These are phyloP conservation scores for Cottus gobio DNA, from an alignment of 2,113 vertebrate genomes.

Conservation along the genomic window DNA sequence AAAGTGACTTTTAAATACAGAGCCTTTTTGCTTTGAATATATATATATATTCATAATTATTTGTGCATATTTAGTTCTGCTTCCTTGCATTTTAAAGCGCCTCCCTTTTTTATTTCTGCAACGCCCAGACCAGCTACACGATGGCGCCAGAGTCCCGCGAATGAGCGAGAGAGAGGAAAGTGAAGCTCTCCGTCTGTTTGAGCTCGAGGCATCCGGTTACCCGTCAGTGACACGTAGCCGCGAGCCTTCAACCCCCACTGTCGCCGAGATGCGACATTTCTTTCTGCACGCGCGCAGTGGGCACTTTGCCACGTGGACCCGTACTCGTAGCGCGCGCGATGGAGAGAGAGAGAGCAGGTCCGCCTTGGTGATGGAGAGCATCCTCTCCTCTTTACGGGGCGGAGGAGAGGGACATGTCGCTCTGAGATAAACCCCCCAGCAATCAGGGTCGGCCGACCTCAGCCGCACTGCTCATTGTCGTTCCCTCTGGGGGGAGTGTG, in stretches of 20 bases:
- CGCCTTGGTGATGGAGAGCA: neutral
- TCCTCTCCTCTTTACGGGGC: neutral
- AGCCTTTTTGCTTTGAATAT: neutral
- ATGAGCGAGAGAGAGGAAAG: neutral
- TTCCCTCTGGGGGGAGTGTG: conserved; percentile 20
- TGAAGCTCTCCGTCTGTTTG: neutral
- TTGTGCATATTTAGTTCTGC: neutral
- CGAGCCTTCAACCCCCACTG: neutral
- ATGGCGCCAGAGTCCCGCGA: conserved; percentile 74
- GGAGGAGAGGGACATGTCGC: conserved; percentile 29
- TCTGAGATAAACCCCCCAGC: conserved; percentile 28
- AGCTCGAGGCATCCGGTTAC: neutral
- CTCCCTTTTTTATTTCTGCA: conserved; percentile 20
- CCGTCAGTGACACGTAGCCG: conserved; percentile 11
- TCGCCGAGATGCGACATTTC: conserved; percentile 25
- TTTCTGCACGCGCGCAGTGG: neutral
- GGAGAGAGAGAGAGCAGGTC: neutral
- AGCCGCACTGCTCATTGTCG: conserved; percentile 49
- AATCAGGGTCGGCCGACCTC: conserved; percentile 50
- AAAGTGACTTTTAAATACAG: neutral
- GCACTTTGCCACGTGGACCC: neutral
- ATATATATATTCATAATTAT: neutral
- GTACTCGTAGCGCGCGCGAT: too few species aligned
- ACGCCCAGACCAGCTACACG: conserved; percentile 67
- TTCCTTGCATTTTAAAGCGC: neutral